phyloP scores from a whole-genome alignment of 2,113 vertebrate genomes.

The Cichladusa arquata region DNA sequence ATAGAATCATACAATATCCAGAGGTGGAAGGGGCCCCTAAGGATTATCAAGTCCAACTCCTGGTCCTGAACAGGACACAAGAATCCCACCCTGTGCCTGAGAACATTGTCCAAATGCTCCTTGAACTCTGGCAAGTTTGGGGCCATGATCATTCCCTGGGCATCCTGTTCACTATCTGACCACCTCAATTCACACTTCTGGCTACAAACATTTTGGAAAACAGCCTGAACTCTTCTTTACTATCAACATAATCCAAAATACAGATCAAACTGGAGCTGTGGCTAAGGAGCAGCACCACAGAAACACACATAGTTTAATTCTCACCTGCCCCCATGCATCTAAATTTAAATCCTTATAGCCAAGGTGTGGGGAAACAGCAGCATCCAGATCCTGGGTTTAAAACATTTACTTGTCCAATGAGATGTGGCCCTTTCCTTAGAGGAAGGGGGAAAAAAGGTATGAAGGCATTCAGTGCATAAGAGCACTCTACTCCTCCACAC shows the following conservation, averaged over 20 bases:
- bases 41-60: background rate
- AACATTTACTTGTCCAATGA: fast-evolving
- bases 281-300: background rate
- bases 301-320: background rate
- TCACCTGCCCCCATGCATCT: background rate
- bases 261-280: fast-evolving
- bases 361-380: background rate
- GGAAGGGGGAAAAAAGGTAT: background rate
- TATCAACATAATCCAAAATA: background rate
- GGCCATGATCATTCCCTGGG: background rate
- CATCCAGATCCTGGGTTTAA: background rate
- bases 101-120: background rate
- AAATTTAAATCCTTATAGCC: background rate
- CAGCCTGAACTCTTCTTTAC: background rate
- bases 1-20: background rate
- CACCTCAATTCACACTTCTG: background rate
- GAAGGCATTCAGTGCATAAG: background rate
- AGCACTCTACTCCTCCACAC: background rate
- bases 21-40: background rate
- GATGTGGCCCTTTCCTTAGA: background rate
- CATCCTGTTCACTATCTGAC: background rate
- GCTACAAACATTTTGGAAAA: background rate
- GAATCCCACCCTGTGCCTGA: background rate
- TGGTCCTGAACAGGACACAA: background rate
- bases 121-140: background rate